Percentiles rank a stretch among this genome's conserved stretches.
These are phyloP conservation scores for Antheraea mylitta DNA, from an alignment of 1,140 invertebrate genomes.

Conservation along the genomic window DNA sequence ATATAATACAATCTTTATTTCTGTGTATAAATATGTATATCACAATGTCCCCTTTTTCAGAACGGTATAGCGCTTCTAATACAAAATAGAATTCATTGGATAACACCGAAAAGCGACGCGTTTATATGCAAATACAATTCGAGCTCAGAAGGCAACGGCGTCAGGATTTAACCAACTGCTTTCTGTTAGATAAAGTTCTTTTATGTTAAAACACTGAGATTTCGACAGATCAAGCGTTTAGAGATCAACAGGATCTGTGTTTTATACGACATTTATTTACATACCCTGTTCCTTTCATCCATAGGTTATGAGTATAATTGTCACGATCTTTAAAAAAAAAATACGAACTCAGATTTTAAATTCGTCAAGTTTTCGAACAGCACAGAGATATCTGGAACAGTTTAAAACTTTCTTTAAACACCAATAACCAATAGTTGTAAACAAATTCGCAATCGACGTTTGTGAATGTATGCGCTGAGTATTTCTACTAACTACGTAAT, in stretches of 20 bases:
- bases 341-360: too few species aligned
- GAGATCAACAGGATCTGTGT: neutral
- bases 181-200: constrained; percentile 7
- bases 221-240: constrained; percentile 7
- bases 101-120: neutral
- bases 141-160: neutral
- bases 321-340: too few species aligned
- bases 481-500: too few species aligned
- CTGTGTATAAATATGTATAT: too few species aligned
- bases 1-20: too few species aligned
- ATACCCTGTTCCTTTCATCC: neutral
- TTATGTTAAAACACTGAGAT: neutral
- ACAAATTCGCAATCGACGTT: too few species aligned
- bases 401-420: too few species aligned
- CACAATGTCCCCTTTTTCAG: neutral
- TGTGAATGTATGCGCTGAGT: too few species aligned
- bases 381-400: too few species aligned
- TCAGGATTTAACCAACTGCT: neutral
- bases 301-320: neutral
- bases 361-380: too few species aligned
- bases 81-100: neutral
- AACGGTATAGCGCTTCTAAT: neutral
- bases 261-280: constrained; percentile 2
- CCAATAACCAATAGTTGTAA: too few species aligned
- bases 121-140: constrained; percentile 11